Conservation (phyloP, 2,888 invertebrate species). For the Parnassius apollo region DNA sequence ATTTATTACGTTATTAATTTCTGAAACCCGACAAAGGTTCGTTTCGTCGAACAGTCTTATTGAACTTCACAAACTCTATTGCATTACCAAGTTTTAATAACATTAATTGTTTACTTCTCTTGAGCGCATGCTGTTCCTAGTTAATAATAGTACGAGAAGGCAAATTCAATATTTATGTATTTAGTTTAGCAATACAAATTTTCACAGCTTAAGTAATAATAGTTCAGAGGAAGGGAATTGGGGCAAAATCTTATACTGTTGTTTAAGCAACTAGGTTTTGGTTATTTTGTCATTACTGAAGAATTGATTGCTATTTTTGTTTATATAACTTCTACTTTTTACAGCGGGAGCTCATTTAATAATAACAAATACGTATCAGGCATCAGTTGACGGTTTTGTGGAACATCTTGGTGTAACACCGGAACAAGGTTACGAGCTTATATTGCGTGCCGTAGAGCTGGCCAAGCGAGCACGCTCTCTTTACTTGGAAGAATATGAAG, state of each 20-base stretch:
- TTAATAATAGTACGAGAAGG: conserved; percentile 55
- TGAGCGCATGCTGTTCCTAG: conserved; percentile 62
- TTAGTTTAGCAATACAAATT: conserved; percentile 49
- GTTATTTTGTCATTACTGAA: conserved; percentile 15
- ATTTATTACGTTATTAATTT: conserved; percentile 77
- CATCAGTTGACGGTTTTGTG: conserved; percentile 88
- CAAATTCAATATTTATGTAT: conserved; percentile 28
- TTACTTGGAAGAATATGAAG: conserved; percentile 81
- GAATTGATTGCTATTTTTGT: conserved; percentile 38
- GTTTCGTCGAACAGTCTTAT: conserved; percentile 55
- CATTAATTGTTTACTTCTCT: conserved; percentile 71
- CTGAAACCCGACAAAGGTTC: conserved; percentile 61
- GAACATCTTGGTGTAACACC: conserved; percentile 86
- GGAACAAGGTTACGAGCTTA: conserved; percentile 85
- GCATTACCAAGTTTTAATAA: conserved; percentile 73
- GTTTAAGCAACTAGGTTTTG: conserved; percentile 5
- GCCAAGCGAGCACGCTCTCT: conserved; percentile 86
- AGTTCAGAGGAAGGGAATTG: conserved; percentile 45
- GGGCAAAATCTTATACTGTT: conserved; percentile 34
- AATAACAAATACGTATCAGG: conserved; percentile 95
- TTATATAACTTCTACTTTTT: not conserved
- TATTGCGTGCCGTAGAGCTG: conserved; percentile 86
- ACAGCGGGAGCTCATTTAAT: conserved; percentile 93
- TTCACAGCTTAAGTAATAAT: conserved; percentile 35
- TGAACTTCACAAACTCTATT: conserved; percentile 56